Evolutionary conservation across 2,113 vertebrate genomes (phyloP), one percentile per base, ranked within the genome.

Genomic region (Trochalopteron elliotii): DNA sequence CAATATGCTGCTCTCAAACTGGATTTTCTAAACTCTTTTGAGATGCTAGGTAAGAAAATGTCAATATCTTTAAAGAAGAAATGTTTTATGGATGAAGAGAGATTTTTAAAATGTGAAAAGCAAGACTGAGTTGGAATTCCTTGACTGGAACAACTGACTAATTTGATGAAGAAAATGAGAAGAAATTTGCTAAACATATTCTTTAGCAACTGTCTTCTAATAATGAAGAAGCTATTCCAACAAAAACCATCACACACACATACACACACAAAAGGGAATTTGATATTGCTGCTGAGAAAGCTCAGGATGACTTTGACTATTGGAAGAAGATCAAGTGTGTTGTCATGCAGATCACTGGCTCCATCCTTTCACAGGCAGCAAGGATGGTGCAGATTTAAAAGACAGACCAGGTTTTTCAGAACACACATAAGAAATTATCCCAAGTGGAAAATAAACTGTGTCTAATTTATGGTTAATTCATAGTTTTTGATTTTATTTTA

Each of bases 11-110:
- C 31, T 86, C n/a, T 94, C 35, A 83, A 20, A 18, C 17, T 77
- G 64, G n/a, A 33, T 69, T 92, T 89, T 37, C 49, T 86, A 64
- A 94, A 79, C 25, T 60, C 28, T 87, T 92, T 83, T 91, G 52
- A 87, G 69, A 83, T 47, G 42, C 37, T 53, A 65, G 60, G 50
- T 89, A 89, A 68, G 59, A 75, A 90, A 83, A 79, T 64, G 40
- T 88, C 86, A 86, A 56, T 93, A 52, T 16, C 22, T 88, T 72
- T 86, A 76, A 60, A 86, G 19, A 42, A 53, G 24, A 65, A 86
- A 89, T 89, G 33, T 91, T 96, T 94, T 96, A 76, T 94, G 78
- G 68, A 79, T 88, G 49, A 86, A 64, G 53, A 82, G 33, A 85
- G 45, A 55, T 86, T 95, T 88, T 89, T 37, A 50, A 83, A 74